Conservation (phyloP, 1,140 invertebrate genomes). For the Fopius arisanus region DNA sequence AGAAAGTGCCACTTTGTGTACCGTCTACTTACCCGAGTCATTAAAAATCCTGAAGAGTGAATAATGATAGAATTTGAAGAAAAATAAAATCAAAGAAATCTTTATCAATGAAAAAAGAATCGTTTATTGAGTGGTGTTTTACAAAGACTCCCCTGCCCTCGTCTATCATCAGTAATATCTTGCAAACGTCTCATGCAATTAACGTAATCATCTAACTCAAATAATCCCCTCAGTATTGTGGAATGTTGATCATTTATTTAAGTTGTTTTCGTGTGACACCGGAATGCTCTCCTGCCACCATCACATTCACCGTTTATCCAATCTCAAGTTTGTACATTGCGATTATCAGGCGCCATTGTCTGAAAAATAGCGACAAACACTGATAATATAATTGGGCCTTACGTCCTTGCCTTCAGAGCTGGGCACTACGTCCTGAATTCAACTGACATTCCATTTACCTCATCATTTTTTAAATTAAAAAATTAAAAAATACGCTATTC, state of each 20-base stretch:
- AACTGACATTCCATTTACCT: too few relatives aligned
- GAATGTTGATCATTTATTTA: slow-evolving; percentile 30
- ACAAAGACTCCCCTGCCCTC: slow-evolving; percentile 14
- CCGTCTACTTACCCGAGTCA: slow-evolving; percentile 26
- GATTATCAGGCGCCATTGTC: slow-evolving; percentile 36
- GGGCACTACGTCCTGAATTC: too few relatives aligned
- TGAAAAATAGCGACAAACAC: slow-evolving; percentile 40
- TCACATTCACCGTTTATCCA: slow-evolving; percentile 21
- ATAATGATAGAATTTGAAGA: background rate
- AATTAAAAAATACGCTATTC: too few relatives aligned
- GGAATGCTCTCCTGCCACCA: slow-evolving; percentile 13
- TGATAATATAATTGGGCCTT: background rate
- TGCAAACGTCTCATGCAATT: background rate
- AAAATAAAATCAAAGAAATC: slow-evolving; percentile 19
- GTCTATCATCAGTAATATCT: background rate
- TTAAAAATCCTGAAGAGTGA: slow-evolving; percentile 1
- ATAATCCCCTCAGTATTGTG: slow-evolving; percentile 14
- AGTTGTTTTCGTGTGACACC: slow-evolving; percentile 22
- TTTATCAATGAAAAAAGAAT: slow-evolving; percentile 28
- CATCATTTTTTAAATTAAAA: too few relatives aligned
- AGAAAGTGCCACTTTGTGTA: slow-evolving; percentile 33
- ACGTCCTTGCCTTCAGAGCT: background rate
- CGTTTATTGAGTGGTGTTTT: slow-evolving; percentile 29
- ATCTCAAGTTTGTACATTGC: slow-evolving; percentile 35
- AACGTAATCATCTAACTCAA: slow-evolving; percentile 19